Evolutionary conservation across 2,797 vertebrate genomes (phyloP).

Genomic region (Pseudotriccus pelzelni): DNA sequence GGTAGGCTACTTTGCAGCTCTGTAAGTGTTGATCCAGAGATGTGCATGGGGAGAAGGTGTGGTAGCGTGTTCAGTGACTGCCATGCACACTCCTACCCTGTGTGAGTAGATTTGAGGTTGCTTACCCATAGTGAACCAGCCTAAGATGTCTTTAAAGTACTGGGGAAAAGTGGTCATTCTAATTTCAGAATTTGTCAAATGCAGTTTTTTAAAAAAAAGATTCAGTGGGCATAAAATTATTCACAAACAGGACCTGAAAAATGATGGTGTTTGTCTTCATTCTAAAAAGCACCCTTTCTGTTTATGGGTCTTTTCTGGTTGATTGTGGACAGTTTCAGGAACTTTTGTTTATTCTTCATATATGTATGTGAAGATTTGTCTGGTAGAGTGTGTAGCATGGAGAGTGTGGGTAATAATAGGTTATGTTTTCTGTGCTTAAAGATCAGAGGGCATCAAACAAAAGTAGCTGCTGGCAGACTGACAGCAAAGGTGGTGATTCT

Average conservation of each 20-base stretch:
- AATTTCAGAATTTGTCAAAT: not conserved
- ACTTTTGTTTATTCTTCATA: not conserved
- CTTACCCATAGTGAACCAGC: not conserved
- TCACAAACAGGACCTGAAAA: not conserved
- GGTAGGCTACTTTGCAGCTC: not conserved
- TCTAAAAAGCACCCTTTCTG: not conserved
- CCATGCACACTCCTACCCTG: rapidly evolving
- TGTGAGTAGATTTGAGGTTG: not conserved
- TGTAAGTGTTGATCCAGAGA: not conserved
- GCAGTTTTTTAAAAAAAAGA: not conserved
- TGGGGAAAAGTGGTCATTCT: not conserved
- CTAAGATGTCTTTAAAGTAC: not conserved
- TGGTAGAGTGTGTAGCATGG: not conserved
- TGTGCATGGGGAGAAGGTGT: rapidly evolving
- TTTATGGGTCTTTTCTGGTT: not conserved
- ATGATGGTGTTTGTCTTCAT: not conserved
- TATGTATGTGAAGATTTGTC: not conserved
- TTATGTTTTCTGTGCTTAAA: not conserved
- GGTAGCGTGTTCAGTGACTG: not conserved
- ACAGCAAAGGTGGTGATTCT: not conserved
- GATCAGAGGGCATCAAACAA: not conserved
- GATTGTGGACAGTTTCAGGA: not conserved
- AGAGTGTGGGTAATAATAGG: not conserved
- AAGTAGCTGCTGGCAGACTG: not conserved
- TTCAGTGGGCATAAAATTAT: not conserved